Evolutionary conservation across 2,797 vertebrate genomes (phyloP).

Genomic region (Miichthys miiuy): DNA sequence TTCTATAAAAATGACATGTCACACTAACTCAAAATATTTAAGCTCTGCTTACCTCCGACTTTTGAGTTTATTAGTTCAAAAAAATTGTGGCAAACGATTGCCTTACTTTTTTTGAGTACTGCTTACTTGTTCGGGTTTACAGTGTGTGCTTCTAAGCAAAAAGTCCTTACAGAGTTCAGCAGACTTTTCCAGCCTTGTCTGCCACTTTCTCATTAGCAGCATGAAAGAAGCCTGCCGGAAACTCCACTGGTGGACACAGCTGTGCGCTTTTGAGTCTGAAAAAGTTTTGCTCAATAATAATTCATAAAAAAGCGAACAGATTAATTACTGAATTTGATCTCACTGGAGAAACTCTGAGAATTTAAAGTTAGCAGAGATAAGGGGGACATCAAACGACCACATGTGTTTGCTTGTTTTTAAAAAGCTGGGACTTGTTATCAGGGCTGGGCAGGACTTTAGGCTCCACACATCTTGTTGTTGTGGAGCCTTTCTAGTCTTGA

Average conservation of each 20-base stretch:
- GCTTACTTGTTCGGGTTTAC: too few relatives aligned
- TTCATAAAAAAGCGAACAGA: constrained; percentile 65
- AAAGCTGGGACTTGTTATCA: constrained; percentile 87
- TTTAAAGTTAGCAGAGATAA: constrained; percentile 85
- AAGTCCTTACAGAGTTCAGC: constrained; percentile 55
- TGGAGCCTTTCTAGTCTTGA: constrained; percentile 78
- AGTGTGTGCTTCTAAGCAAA: constrained; percentile 52
- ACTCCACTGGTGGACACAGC: constrained; percentile 65
- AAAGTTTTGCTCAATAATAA: constrained; percentile 74
- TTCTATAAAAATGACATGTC: too few relatives aligned
- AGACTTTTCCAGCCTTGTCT: constrained; percentile 61
- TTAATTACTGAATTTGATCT: constrained; percentile 85
- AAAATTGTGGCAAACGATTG: too few relatives aligned
- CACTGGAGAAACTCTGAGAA: constrained; percentile 76
- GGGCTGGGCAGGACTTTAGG: constrained; percentile 84
- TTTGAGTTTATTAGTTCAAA: too few relatives aligned
- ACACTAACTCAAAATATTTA: too few relatives aligned
- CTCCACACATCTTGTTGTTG: constrained; percentile 84
- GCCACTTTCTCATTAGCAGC: constrained; percentile 75
- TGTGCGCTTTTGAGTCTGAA: constrained; percentile 63
- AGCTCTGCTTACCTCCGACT: too few relatives aligned
- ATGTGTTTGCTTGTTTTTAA: constrained; percentile 83
- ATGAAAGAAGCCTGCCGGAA: constrained; percentile 72
- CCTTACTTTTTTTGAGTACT: too few relatives aligned
- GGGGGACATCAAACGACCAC: constrained; percentile 83